A percentile compares a stretch with the other conserved stretches of the same genome.
Conservation (phyloP, 92 coral and sea anemone genomes). For the Blastomussa wellsi region DNA sequence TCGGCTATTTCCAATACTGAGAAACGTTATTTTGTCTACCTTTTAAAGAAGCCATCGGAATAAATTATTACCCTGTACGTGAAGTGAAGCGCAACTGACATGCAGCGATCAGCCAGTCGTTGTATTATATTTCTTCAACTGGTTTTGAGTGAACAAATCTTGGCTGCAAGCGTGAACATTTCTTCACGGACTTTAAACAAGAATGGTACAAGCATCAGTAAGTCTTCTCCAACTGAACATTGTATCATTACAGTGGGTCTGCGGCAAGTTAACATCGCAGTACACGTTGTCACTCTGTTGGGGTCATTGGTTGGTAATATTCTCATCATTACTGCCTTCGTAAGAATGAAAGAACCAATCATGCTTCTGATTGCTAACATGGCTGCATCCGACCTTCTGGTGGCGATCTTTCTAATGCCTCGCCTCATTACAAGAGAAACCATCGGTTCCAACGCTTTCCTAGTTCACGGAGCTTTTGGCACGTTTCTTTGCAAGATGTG, state of each 20-base stretch:
- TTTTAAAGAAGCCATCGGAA: neutral
- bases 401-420: constrained; percentile 6
- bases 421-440: neutral
- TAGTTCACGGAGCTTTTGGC: constrained; percentile 12
- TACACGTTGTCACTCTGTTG: neutral
- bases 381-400: constrained; percentile 36
- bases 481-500: constrained; percentile 21
- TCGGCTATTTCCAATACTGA: too few relatives aligned
- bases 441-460: neutral
- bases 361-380: constrained; percentile 27
- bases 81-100: neutral
- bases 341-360: constrained; percentile 14
- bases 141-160: neutral
- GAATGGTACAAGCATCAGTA: neutral
- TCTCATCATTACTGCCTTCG: constrained; percentile 20
- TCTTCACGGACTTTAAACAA: neutral
- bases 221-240: neutral
- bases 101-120: neutral
- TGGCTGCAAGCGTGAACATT: neutral
- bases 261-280: neutral
- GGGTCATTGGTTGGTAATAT: constrained; percentile 19
- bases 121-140: neutral
- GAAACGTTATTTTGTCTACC: too few relatives aligned
- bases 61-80: neutral
- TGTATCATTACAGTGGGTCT: neutral